Percentiles rank a stretch among this genome's conserved stretches.
Evolutionary conservation across 2,797 vertebrate genomes (phyloP).

Genomic region (Ctenopoma kingsleyae): DNA sequence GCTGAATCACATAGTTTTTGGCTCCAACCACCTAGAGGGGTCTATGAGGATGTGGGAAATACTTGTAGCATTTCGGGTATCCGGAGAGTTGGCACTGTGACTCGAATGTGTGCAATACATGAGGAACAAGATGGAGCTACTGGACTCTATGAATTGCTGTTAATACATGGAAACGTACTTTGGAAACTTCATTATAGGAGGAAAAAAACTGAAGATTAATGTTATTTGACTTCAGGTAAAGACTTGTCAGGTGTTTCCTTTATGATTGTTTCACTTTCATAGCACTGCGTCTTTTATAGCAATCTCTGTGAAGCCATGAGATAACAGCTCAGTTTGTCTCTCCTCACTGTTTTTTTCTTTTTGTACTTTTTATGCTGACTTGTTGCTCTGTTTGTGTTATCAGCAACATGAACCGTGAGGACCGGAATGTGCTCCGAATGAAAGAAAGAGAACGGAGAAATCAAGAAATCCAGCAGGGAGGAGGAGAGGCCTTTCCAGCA

Average conservation of each 20-base stretch:
- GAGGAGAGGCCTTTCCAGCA: constrained; percentile 98
- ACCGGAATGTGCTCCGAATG: constrained; percentile 99
- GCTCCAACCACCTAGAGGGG: too few species aligned
- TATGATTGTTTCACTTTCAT: constrained; percentile 13
- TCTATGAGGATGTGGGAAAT: too few species aligned
- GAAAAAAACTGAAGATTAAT: background rate
- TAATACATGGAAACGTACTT: background rate
- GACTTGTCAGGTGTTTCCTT: background rate
- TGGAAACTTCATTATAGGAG: background rate
- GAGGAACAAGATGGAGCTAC: too few species aligned
- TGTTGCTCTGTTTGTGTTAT: constrained; percentile 75
- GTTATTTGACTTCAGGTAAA: background rate
- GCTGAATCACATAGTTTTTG: too few species aligned
- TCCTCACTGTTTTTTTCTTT: background rate
- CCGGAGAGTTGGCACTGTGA: too few species aligned
- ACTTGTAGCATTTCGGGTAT: too few species aligned
- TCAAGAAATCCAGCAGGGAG: constrained; percentile 99
- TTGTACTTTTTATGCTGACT: constrained; percentile 35
- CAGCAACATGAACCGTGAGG: constrained; percentile 99
- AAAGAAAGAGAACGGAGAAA: constrained; percentile 99
- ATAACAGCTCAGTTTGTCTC: constrained; percentile 25
- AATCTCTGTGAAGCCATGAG: background rate
- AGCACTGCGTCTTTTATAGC: background rate
- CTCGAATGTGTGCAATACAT: too few species aligned
- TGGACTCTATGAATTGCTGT: background rate